Base-by-base conservation (phyloP, 1,140 invertebrate genomes). In the Pectinophora gossypiella region DNA sequence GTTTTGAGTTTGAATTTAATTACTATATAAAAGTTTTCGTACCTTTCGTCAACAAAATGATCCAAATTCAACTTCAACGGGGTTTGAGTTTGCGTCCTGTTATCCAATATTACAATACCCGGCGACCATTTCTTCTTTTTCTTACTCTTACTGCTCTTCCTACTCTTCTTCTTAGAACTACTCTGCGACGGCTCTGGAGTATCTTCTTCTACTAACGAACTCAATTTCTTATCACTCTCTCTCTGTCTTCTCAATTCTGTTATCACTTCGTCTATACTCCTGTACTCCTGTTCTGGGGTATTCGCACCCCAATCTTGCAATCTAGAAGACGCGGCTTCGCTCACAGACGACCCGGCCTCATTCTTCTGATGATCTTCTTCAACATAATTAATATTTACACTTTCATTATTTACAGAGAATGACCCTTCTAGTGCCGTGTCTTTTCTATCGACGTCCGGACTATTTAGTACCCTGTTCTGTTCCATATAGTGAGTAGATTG, bases 41-140 rank as follows among this genome's bases (percentile, higher is more conserved):
- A 87, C 85, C 83, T 82, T 49, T 88, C 82, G 49, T 87, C 87
- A 46, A 88, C 81, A 55, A 85, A 77, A 61, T 87, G 85, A 42
- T 88, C 87, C 62, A 88, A 71, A 65, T 89, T 85, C 50, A 89
- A 67, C 54, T 71, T 79, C 35, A 89, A 62, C 2, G 85, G 76
- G 51, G 61, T 76, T 27, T 56, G 77, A 32, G 55, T 72, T 45
- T 80, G 76, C 3, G 63, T 67, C 20, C 79, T 48, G 51, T 73
- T 83, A 27, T 87, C 82, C 40, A 87, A 58, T 61, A 87, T 73
- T 7, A 87, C 81, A 19, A 75, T 71, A 3, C 78, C 73, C 0
- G 81, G 82, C 21, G 87, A 82, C 87, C 87, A 88, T 59, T 76
- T 74, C 45, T 75, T 74, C 56, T 79, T 82, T 45, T 72, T 76